Conservation (phyloP, 2,888 invertebrate genomes). For the Graphium colonna region DNA sequence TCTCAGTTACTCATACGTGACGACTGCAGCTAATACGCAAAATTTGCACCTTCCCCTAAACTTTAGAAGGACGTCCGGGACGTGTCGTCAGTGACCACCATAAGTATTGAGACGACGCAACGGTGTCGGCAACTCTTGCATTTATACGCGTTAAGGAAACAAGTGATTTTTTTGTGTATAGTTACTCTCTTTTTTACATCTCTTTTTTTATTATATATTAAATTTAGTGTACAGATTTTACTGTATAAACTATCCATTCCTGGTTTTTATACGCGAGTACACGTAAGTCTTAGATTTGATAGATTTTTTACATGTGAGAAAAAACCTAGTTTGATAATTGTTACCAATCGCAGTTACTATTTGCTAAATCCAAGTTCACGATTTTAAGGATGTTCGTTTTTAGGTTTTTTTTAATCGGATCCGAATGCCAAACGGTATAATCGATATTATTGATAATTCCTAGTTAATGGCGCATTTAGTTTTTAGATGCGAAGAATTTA, state of each 20-base stretch:
- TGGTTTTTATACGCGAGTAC: constrained; percentile 40
- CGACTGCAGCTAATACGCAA: no score
- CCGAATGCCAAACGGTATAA: constrained; percentile 6
- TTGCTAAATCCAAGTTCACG: constrained; percentile 28
- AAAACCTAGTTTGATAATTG: constrained; percentile 57
- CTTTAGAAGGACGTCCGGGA: no score
- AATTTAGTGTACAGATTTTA: constrained; percentile 72
- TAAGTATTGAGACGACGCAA: constrained; percentile 43
- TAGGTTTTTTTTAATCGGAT: constrained; percentile 15
- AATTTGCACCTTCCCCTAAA: no score
- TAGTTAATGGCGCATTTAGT: background rate
- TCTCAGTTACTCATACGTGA: no score
- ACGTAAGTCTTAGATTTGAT: constrained; percentile 34
- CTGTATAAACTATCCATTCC: constrained; percentile 68
- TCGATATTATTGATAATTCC: background rate
- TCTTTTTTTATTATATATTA: constrained; percentile 35
- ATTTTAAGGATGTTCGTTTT: constrained; percentile 17
- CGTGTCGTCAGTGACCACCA: no score
- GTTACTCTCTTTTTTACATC: constrained; percentile 53
- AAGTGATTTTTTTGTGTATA: constrained; percentile 65
- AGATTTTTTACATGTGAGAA: constrained; percentile 38
- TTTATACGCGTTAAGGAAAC: constrained; percentile 65
- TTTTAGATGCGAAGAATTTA: background rate
- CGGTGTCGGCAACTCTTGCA: constrained; percentile 65
- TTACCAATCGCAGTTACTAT: constrained; percentile 76